A percentile compares a stretch with the other conserved stretches of the same genome.
Conservation (phyloP, 2,113 vertebrate species). For the Centrocercus urophasianus region DNA sequence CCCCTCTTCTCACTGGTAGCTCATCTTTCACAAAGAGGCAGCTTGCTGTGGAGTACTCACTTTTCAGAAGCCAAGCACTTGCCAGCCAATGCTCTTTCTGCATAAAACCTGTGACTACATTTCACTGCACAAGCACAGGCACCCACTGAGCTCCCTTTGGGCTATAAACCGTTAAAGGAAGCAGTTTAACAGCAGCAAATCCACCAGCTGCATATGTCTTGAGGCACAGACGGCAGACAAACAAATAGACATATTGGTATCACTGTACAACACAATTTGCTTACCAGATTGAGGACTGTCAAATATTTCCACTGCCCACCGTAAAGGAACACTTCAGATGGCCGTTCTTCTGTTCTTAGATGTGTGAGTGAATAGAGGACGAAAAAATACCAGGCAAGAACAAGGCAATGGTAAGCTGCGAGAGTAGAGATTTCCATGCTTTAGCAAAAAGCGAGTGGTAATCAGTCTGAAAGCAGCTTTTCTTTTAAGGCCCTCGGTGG, state of each 20-base stretch:
- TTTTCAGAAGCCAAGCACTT: neutral
- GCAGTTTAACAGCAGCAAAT: conserved; percentile 53
- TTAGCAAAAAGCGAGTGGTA: neutral
- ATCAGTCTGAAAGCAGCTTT: neutral
- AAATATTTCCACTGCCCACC: conserved; percentile 80
- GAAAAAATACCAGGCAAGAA: conserved; percentile 76
- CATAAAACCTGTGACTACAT: neutral
- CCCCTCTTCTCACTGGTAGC: neutral
- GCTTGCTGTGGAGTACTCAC: neutral
- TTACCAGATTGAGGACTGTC: conserved; percentile 85
- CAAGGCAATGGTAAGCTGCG: conserved; percentile 64
- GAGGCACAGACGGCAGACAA: conserved; percentile 48
- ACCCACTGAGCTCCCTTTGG: neutral
- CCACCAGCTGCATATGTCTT: conserved; percentile 49
- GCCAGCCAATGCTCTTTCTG: neutral
- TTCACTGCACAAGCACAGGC: neutral
- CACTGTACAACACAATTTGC: conserved; percentile 29
- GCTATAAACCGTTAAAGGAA: conserved; percentile 8
- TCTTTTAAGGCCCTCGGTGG: neutral
- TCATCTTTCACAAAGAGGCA: neutral
- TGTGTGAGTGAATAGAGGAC: conserved; percentile 54
- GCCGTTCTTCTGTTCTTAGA: neutral
- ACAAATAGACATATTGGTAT: conserved; percentile 41
- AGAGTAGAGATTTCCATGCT: conserved; percentile 59
- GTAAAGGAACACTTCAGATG: conserved; percentile 48